Percentiles rank a stretch among this genome's conserved stretches.
Evolutionary conservation across 2,888 invertebrate species (phyloP).

Genomic region (Lasioglossum oenotherae): DNA sequence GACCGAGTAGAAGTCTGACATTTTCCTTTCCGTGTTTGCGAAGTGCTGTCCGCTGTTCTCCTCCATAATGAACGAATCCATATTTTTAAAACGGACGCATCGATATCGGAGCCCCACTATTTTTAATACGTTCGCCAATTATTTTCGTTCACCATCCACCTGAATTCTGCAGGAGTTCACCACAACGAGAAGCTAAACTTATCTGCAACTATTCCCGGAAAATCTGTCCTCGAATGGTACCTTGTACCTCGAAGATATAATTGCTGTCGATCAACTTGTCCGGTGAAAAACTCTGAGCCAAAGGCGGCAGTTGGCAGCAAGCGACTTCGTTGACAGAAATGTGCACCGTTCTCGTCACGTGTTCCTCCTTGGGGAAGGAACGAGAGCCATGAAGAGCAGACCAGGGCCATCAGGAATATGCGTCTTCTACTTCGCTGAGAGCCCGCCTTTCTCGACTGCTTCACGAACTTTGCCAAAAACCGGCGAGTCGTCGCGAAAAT

Average conservation of each 20-base stretch:
- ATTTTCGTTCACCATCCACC: background rate
- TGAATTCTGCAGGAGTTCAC: background rate
- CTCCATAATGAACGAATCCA: background rate
- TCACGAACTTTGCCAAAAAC: slow-evolving; percentile 33
- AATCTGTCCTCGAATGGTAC: background rate
- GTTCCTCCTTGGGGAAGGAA: background rate
- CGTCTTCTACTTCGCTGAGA: slow-evolving; percentile 8
- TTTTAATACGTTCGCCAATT: background rate
- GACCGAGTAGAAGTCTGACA: background rate
- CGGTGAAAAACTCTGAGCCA: background rate
- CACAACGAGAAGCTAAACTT: background rate
- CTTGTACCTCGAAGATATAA: background rate
- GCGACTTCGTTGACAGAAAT: background rate
- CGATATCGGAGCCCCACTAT: background rate
- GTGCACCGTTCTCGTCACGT: background rate
- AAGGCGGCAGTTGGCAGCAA: background rate
- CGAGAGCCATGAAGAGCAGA: background rate
- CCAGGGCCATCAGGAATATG: background rate
- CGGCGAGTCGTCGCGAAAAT: slow-evolving; percentile 23
- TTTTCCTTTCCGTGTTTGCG: background rate
- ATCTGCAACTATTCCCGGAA: background rate
- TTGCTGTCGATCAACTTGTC: background rate
- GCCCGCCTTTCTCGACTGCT: background rate
- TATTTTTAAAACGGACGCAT: background rate
- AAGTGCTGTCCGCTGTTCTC: background rate